Evolutionary conservation across 2,797 vertebrate genomes (phyloP).

Genomic region (Halcyon badia): DNA sequence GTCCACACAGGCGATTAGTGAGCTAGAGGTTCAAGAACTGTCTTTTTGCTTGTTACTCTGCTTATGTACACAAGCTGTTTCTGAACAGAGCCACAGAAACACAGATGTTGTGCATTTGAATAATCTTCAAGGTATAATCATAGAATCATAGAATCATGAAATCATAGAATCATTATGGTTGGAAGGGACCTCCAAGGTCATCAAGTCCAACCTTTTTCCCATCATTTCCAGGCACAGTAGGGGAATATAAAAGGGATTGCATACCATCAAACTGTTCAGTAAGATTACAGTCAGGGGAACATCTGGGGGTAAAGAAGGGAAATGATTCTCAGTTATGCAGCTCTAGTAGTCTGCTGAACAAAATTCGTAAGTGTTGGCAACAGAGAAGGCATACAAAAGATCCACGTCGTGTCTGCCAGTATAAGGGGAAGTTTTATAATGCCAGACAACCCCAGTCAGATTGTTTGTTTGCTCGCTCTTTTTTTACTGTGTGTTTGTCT

Average conservation of each 20-base stretch:
- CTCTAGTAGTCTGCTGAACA: not conserved
- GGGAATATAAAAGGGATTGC: not conserved
- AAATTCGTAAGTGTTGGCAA: not conserved
- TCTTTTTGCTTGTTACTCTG: not conserved
- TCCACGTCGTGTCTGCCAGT: not conserved
- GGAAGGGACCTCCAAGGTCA: no score
- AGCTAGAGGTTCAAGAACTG: rapidly evolving
- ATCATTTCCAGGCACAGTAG: not conserved
- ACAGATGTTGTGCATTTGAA: not conserved
- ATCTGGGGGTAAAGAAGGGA: not conserved
- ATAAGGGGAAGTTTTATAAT: not conserved
- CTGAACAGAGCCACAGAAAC: not conserved
- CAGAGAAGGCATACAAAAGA: not conserved
- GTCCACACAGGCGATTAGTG: not conserved
- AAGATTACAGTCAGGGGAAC: not conserved
- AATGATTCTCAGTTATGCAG: not conserved
- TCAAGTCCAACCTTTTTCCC: no score
- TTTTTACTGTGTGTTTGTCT: not conserved
- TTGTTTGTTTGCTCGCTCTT: not conserved
- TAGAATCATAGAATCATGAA: no score
- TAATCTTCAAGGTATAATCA: not conserved
- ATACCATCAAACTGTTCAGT: not conserved
- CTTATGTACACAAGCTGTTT: not conserved
- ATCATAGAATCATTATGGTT: no score
- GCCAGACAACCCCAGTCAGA: not conserved